Evolutionary conservation across 2,797 vertebrate genomes (phyloP).

Genomic region (Gymnothorax reevesii): DNA sequence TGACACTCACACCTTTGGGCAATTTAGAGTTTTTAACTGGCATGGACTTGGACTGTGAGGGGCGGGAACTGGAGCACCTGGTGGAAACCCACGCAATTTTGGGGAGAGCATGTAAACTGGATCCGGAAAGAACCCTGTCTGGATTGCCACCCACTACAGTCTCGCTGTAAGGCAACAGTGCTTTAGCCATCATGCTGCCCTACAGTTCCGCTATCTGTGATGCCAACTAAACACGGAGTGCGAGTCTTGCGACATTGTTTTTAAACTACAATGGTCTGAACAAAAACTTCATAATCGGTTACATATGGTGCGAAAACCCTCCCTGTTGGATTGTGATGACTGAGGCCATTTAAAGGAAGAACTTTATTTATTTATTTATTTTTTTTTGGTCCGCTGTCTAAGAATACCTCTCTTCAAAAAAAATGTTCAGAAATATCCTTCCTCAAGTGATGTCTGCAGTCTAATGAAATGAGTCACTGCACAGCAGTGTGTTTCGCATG

Average conservation of each 20-base stretch:
- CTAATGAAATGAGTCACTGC: conserved; percentile 7
- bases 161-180: no score
- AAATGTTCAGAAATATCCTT: neutral
- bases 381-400: neutral
- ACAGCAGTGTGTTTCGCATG: neutral
- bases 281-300: conserved; percentile 8
- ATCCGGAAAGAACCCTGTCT: no score
- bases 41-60: no score
- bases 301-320: neutral
- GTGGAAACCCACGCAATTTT: no score
- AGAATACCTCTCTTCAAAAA: neutral
- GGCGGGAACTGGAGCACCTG: no score
- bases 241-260: neutral
- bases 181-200: no score
- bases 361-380: neutral
- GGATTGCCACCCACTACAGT: no score
- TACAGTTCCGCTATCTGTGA: no score
- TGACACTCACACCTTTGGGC: neutral
- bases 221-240: neutral
- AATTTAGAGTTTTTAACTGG: no score
- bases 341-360: neutral
- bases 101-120: no score
- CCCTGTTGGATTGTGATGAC: neutral
- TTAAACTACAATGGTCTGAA: no score
- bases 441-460: neutral